A percentile compares a stretch with the other conserved stretches of the same genome.
Evolutionary conservation across 2,797 vertebrate species (phyloP).

Genomic region (Myiotriccus ornatus): DNA sequence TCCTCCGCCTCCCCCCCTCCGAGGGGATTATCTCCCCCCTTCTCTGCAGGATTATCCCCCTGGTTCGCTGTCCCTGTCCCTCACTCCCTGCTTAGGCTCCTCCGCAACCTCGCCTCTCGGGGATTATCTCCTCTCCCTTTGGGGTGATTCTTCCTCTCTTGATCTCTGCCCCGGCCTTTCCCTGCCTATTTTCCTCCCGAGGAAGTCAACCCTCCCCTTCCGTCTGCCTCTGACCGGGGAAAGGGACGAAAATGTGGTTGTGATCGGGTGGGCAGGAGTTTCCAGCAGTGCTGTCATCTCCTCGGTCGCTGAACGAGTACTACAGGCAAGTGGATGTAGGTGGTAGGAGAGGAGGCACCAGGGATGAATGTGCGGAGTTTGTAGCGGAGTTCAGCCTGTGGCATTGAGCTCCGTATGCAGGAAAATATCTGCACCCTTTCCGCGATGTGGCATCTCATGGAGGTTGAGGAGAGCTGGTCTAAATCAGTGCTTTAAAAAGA

Average conservation of each 20-base stretch:
- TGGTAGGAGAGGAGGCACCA: neutral
- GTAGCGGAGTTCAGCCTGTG: slow-evolving; percentile 17
- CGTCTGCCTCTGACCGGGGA: slow-evolving; percentile 28
- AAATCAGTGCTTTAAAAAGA: neutral
- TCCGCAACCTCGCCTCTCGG: neutral
- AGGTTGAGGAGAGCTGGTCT: neutral
- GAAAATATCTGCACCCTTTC: neutral
- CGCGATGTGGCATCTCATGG: neutral
- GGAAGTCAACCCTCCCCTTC: slow-evolving; percentile 44
- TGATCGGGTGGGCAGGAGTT: slow-evolving; percentile 40
- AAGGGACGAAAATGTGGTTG: slow-evolving; percentile 19
- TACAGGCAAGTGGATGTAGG: neutral
- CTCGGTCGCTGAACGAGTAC: neutral
- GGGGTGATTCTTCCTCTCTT: slow-evolving; percentile 50
- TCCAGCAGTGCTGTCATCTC: slow-evolving; percentile 20
- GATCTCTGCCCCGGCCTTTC: slow-evolving; percentile 34
- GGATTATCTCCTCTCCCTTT: slow-evolving; percentile 41
- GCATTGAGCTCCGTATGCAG: neutral
- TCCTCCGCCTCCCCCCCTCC: neutral
- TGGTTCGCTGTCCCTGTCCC: neutral
- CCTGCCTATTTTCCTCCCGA: neutral
- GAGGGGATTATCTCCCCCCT: slow-evolving; percentile 42
- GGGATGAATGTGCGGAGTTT: neutral
- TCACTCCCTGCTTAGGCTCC: neutral
- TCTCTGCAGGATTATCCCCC: slow-evolving; percentile 24